Evolutionary conservation across 2,113 vertebrate species (phyloP), one percentile per base, ranked within the genome.

Genomic region (Gambusia holbrooki): DNA sequence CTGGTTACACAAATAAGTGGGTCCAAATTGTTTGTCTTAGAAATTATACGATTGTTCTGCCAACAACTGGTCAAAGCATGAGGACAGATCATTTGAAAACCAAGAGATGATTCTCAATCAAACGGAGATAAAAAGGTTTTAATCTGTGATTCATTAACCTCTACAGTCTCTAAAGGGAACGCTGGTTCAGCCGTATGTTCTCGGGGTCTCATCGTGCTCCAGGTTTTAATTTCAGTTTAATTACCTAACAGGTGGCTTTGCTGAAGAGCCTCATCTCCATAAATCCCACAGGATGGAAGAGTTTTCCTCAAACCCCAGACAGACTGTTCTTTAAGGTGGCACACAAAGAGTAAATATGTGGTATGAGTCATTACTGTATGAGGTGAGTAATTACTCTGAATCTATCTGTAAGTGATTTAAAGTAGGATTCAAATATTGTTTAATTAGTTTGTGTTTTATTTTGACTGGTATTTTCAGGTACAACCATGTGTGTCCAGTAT

Each of bases 151-250:
- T 74, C 67, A 77, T 78, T 78, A 58, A 62, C 32, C 68, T 12
- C 11, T 66, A 5, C 65, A 19, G 29, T 68, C 37, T 62, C 27
- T 27, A 19, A 29, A 54, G n/a, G 19, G 45, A 40, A 11, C 45
- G 29, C 29, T 7, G 28, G 61, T 74, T 65, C 62, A 76, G 48
- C 60, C 33, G 25, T 51, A 84, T 71, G 30, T 69, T 84, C 19
- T 58, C 9, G 7, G n/a, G 35, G 70, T 19, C 69, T 73, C 45
- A 74, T 58, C 33, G 0, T 63, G 69, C 79, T 74, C 40, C 64
- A 69, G 73, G 35, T 12, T 75, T 58, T 74, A 77, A 85, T 78
- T 83, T 62, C 62, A 42, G 30, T 5, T 77, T 63, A 73, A 83
- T 69, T 74, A 62, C 48, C 15, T 48, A 29, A 65, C 76, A 88